phyloP scores from a whole-genome alignment of 2,888 invertebrate genomes.

The Uropetala carovei region DNA sequence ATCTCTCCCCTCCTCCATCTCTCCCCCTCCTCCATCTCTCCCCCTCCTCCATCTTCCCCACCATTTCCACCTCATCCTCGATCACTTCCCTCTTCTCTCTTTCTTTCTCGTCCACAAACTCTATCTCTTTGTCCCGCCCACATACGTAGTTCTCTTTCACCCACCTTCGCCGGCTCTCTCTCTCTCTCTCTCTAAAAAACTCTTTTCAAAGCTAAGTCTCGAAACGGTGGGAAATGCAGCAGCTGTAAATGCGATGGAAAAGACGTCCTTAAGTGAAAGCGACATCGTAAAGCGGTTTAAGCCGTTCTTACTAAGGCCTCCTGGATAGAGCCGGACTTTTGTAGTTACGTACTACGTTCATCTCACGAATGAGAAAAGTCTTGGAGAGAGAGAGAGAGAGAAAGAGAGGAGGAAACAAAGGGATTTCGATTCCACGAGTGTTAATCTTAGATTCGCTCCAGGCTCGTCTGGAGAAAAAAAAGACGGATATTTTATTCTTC shows the following conservation, averaged over 20 bases:
- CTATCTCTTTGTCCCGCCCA: neutral
- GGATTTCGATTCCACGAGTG: neutral
- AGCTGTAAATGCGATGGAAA: constrained; percentile 37
- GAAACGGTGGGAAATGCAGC: constrained; percentile 42
- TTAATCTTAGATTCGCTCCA: neutral
- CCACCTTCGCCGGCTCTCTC: neutral
- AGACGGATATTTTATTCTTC: neutral
- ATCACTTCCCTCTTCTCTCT: no score
- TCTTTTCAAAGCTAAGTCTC: constrained; percentile 43
- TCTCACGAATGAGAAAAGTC: neutral
- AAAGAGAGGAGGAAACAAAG: neutral
- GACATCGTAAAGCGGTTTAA: constrained; percentile 40
- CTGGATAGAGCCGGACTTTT: neutral
- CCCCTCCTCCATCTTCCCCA: no score
- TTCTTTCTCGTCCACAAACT: no score
- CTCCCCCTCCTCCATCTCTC: no score
- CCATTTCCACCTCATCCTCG: no score
- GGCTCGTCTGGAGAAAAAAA: neutral
- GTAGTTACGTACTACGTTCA: constrained; percentile 7
- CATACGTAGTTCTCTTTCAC: neutral
- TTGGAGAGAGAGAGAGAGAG: no score
- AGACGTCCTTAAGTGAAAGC: constrained; percentile 45
- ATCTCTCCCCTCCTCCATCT: no score
- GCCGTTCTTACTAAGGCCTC: neutral
- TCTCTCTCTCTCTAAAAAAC: neutral